phyloP scores from a whole-genome alignment of 2,113 vertebrate genomes.

The Myrmophylax atrothorax region DNA sequence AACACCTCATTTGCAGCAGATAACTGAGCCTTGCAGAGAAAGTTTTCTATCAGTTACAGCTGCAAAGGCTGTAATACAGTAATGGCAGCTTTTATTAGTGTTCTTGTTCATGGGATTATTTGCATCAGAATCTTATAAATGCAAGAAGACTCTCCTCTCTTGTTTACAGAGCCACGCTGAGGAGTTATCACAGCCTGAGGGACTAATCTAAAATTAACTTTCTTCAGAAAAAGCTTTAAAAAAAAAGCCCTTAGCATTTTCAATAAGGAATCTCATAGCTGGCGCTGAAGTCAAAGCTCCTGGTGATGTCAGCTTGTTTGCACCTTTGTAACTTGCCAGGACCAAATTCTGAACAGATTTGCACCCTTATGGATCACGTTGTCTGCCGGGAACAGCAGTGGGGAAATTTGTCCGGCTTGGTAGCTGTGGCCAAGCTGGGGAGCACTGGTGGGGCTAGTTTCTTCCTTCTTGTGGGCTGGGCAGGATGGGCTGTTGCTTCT shows the following conservation, averaged over 20 bases:
- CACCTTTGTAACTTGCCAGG: conserved; percentile 54
- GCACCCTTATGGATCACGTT: background rate
- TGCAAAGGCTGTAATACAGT: conserved; percentile 33
- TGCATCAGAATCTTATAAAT: conserved; percentile 46
- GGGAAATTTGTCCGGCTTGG: background rate
- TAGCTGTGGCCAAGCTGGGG: background rate
- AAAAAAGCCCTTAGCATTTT: conserved; percentile 58
- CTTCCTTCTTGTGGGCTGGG: background rate
- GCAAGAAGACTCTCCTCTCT: conserved; percentile 60
- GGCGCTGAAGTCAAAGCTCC: conserved; percentile 27
- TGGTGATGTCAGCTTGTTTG: conserved; percentile 64
- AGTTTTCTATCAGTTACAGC: conserved; percentile 54
- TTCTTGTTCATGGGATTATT: conserved; percentile 51
- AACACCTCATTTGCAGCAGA: conserved; percentile 22
- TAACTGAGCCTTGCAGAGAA: background rate
- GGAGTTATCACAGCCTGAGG: conserved; percentile 70
- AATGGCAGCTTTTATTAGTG: conserved; percentile 21
- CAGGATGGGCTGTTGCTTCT: background rate
- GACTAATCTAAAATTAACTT: conserved; percentile 67
- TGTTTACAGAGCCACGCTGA: conserved; percentile 69
- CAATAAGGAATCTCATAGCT: conserved; percentile 53
- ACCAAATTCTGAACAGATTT: conserved; percentile 51
- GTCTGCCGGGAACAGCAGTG: background rate
- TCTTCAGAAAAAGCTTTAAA: conserved; percentile 60
- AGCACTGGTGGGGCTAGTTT: background rate